Percentiles rank a stretch among this genome's conserved stretches.
phyloP scores from a whole-genome alignment of 1,140 invertebrate genomes.

The Atta texana region DNA sequence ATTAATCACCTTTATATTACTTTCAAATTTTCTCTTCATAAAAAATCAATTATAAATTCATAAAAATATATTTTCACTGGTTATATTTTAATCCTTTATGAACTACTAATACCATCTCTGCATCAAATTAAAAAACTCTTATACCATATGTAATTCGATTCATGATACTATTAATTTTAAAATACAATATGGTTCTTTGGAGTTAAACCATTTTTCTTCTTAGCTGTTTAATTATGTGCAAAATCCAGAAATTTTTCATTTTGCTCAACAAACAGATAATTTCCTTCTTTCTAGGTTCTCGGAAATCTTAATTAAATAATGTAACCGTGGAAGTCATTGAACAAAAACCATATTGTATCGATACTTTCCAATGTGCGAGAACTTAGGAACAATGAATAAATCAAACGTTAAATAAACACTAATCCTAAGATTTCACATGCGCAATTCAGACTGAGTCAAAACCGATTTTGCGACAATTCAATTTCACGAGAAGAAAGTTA shows the following conservation, averaged over 20 bases:
- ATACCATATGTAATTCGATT: background rate
- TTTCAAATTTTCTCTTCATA: no score
- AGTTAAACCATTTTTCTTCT: background rate
- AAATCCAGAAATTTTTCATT: slow-evolving; percentile 20
- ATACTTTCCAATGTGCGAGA: background rate
- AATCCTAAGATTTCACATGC: slow-evolving; percentile 67
- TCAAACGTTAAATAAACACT: slow-evolving; percentile 41
- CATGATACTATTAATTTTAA: background rate
- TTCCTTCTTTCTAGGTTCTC: background rate
- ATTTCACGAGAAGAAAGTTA: slow-evolving; percentile 72
- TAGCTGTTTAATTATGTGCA: background rate
- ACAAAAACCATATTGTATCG: background rate
- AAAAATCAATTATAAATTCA: background rate
- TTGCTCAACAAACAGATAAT: background rate
- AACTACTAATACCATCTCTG: background rate
- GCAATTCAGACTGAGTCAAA: slow-evolving; percentile 20
- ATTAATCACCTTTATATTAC: no score
- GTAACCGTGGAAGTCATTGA: background rate
- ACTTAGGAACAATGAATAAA: slow-evolving; percentile 40
- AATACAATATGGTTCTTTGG: background rate
- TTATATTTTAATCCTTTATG: background rate
- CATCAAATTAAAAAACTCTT: background rate
- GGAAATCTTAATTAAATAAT: background rate
- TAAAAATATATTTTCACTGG: background rate
- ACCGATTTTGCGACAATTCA: slow-evolving; percentile 72